A percentile compares a stretch with the other conserved stretches of the same genome.
These are phyloP conservation scores for Ceratosolen fusciceps DNA, from an alignment of 1,140 invertebrate genomes.

Conservation along the genomic window DNA sequence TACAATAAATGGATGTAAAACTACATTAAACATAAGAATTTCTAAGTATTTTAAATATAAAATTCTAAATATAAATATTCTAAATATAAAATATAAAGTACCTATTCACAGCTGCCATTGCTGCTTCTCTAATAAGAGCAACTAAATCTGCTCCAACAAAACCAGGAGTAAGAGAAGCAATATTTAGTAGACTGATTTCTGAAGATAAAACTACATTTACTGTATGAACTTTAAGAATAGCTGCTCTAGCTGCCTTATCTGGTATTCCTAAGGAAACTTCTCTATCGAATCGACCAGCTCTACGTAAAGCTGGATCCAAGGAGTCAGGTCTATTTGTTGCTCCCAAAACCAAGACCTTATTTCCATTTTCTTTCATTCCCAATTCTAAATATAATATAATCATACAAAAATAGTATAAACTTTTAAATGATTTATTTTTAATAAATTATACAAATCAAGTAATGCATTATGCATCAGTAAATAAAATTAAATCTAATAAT, in stretches of 20 bases:
- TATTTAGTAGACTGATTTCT: conserved; percentile 78
- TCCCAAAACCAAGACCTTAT: conserved; percentile 89
- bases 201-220: conserved; percentile 77
- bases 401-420: conserved; percentile 29
- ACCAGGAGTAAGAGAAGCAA: conserved; percentile 93
- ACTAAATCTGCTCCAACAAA: conserved; percentile 96
- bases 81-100: conserved; percentile 48
- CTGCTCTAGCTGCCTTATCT: conserved; percentile 82
- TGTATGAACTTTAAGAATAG: conserved; percentile 83
- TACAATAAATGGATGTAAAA: not conserved
- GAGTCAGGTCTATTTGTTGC: conserved; percentile 95
- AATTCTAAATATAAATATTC: not conserved
- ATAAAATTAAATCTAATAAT: no score
- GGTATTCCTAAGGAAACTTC: conserved; percentile 96
- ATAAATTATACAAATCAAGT: not conserved
- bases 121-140: conserved; percentile 88
- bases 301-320: conserved; percentile 91
- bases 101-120: conserved; percentile 86
- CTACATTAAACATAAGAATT: not conserved
- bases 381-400: conserved; percentile 69
- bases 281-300: conserved; percentile 92
- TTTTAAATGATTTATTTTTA: not conserved
- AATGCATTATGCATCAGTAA: no score
- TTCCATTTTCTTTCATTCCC: conserved; percentile 74
- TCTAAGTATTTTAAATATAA: not conserved